Percentiles rank a stretch among this genome's conserved stretches.
phyloP scores from a whole-genome alignment of 2,888 invertebrate species.

The Heteromurus nitidus region DNA sequence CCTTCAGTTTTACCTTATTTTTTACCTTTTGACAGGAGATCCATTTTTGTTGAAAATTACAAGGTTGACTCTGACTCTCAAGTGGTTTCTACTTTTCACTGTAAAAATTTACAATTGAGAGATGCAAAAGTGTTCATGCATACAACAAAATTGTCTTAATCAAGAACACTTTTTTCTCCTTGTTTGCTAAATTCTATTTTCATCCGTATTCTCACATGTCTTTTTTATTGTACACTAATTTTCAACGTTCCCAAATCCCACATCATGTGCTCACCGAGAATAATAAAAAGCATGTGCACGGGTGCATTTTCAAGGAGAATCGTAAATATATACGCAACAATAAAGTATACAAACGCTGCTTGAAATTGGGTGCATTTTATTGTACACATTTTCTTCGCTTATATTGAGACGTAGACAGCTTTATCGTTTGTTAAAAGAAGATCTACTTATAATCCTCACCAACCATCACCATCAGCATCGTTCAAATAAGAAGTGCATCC shows the following conservation, averaged over 20 bases:
- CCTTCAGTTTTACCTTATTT: slow-evolving; percentile 51
- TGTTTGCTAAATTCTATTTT: background rate
- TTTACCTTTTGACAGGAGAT: slow-evolving; percentile 39
- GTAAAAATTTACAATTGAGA: background rate
- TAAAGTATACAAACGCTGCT: background rate
- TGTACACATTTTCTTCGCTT: background rate
- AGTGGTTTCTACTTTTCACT: slow-evolving; percentile 22
- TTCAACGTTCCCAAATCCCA: background rate
- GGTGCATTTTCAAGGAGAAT: no score
- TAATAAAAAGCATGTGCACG: background rate
- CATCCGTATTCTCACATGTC: background rate
- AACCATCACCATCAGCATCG: background rate
- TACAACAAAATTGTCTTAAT: slow-evolving; percentile 6
- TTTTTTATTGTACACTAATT: slow-evolving; percentile 1
- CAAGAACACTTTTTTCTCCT: background rate
- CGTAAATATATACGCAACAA: no score
- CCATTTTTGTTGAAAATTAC: slow-evolving; percentile 8
- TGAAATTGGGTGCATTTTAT: background rate
- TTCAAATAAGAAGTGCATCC: background rate
- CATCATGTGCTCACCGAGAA: background rate
- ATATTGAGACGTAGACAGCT: background rate
- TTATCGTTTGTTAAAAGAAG: background rate
- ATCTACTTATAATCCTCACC: background rate
- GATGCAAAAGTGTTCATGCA: background rate
- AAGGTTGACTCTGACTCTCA: background rate